Conservation (phyloP, 2,797 vertebrate species). For the Intellagama lesueurii region DNA sequence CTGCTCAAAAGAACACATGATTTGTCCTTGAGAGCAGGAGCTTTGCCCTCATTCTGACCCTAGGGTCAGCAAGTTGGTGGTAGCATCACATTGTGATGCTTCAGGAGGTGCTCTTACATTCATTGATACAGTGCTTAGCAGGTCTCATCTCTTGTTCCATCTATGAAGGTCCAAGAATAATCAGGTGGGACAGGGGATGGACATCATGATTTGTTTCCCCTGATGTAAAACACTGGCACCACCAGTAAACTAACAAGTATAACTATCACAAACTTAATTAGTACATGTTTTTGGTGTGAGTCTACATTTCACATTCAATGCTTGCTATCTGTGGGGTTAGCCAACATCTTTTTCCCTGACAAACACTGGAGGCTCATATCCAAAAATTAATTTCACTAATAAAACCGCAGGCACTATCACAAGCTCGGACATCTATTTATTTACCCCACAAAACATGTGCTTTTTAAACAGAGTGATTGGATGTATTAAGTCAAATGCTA, state of each 20-base stretch:
- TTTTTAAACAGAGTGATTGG: slow-evolving; percentile 26
- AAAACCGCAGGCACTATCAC: neutral
- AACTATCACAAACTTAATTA: neutral
- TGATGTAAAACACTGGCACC: neutral
- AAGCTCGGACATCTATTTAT: slow-evolving; percentile 10
- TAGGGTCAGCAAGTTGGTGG: too few species aligned
- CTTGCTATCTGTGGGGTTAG: neutral
- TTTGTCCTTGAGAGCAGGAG: too few species aligned
- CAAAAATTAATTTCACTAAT: slow-evolving; percentile 20
- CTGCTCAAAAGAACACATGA: too few species aligned
- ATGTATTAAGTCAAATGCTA: slow-evolving; percentile 29
- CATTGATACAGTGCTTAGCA: too few species aligned
- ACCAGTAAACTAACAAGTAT: neutral
- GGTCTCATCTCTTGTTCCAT: too few species aligned
- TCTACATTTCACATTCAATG: neutral
- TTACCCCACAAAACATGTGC: neutral
- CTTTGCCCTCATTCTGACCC: too few species aligned
- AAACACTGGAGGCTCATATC: neutral
- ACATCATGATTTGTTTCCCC: too few species aligned
- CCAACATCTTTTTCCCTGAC: neutral
- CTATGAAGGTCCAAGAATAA: too few species aligned
- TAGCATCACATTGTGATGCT: too few species aligned
- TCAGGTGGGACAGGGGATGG: too few species aligned
- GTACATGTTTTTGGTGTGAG: neutral
- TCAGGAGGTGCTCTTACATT: too few species aligned